Evolutionary conservation across 2,888 invertebrate species (phyloP).

Genomic region (Phasia obesa): DNA sequence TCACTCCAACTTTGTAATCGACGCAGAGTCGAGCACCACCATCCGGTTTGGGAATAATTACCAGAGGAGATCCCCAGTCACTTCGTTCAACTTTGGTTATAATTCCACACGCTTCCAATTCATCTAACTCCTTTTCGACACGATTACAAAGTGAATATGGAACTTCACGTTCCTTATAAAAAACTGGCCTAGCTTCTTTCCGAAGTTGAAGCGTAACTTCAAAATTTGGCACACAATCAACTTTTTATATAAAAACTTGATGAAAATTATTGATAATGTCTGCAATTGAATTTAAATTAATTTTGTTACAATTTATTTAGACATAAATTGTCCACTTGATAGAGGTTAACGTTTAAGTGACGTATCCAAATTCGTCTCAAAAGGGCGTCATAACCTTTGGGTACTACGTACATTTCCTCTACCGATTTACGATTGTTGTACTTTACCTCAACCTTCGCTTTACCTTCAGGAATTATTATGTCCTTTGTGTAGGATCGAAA

Average conservation of each 20-base stretch:
- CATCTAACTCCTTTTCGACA: too few species aligned
- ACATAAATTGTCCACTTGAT: slow-evolving; percentile 8
- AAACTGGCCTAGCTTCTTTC: slow-evolving; percentile 12
- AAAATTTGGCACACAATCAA: too few species aligned
- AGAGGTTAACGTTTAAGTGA: slow-evolving; percentile 35
- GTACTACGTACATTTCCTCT: slow-evolving; percentile 53
- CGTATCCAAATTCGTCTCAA: slow-evolving; percentile 52
- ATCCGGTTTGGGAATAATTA: too few species aligned
- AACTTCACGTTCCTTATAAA: slow-evolving; percentile 56
- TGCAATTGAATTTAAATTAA: background rate
- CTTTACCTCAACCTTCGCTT: slow-evolving; percentile 34
- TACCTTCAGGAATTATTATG: slow-evolving; percentile 24
- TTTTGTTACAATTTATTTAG: too few species aligned
- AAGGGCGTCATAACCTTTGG: slow-evolving; percentile 40
- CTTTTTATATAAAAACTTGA: slow-evolving; percentile 14
- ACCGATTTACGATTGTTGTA: slow-evolving; percentile 28
- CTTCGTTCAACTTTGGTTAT: too few species aligned
- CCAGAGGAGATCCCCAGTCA: too few species aligned
- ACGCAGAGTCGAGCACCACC: too few species aligned
- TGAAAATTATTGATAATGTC: slow-evolving; percentile 18
- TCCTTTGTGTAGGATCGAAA: slow-evolving; percentile 1
- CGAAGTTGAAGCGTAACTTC: slow-evolving; percentile 39
- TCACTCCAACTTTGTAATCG: too few species aligned
- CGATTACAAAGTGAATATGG: slow-evolving; percentile 42
- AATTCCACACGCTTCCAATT: too few species aligned